Evolutionary conservation across 1,140 invertebrate genomes (phyloP), one percentile per base, ranked within the genome.

Genomic region (Eupeodes corollae): DNA sequence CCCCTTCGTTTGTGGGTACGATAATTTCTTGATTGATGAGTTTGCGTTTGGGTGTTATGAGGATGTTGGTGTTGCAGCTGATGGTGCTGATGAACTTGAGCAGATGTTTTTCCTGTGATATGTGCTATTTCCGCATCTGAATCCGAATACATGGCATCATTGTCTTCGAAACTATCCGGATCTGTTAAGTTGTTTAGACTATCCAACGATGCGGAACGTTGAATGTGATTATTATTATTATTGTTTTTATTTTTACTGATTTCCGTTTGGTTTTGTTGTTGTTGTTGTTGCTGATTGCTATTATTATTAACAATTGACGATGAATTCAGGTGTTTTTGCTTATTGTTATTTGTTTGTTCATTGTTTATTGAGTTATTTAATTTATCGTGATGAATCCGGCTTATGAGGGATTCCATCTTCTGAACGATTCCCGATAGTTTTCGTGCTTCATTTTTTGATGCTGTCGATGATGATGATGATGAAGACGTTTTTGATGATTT

Each of bases 161-260:
- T 37, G 31, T 50, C 51, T 16, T 52, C 45, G 32, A 54, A 52
- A 48, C 53, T 55, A 19, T 59, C 56, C 6, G 38, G 49, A 38
- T 76, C 75, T 0, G 78, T 79, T 12, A 79, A 77, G 61, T 80
- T 79, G 35, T 79, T 79, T 5, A 82, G 68, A 26, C 77, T 79
- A 60, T 82, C 79, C 10, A 80, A 57, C 1, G 78, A 80, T 26
- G 77, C 74, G 12, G 76, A 72, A n/a, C 75, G 55, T 40, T 67
- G 61, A 54, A 56, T 50, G 6, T 58, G 54, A 49, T 58, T 61
- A 44, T 63, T 61, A 10, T 66, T 63, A 41, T 67, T 61, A 53
- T 60, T 53, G 18, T 66, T 58, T 57, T 16, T 18, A 41, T 18
- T 19, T 15, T n/a, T n/a, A n/a, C n/a, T n/a, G n/a, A n/a, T 13